Percentiles rank a stretch among this genome's conserved stretches.
Conservation (phyloP, 2,797 vertebrate genomes). For the Florisuga fusca region DNA sequence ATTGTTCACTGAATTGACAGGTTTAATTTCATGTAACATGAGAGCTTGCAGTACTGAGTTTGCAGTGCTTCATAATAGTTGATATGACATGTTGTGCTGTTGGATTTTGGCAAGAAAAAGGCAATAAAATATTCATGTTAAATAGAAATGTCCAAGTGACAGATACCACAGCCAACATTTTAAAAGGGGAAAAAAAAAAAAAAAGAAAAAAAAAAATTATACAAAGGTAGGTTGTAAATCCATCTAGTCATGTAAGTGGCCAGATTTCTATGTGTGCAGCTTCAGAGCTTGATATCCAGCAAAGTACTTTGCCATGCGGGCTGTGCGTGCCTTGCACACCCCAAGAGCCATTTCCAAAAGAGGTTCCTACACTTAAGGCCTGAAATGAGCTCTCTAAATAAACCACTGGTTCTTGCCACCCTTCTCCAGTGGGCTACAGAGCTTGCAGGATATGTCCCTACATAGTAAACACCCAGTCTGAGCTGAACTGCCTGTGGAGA, state of each 20-base stretch:
- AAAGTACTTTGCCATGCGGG: accelerated
- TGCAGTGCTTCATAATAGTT: conserved; percentile 28
- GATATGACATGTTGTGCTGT: background rate
- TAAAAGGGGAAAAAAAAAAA: background rate
- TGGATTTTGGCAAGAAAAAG: conserved; percentile 14
- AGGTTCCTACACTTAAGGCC: background rate
- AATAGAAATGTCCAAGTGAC: background rate
- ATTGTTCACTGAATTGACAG: conserved; percentile 18
- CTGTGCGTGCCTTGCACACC: background rate
- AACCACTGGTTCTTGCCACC: background rate
- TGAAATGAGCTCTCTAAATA: background rate
- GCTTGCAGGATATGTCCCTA: background rate
- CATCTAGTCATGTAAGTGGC: background rate
- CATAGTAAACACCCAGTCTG: background rate
- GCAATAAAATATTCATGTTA: conserved; percentile 24
- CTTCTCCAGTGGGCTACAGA: background rate
- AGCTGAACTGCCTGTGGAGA: background rate
- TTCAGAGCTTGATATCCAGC: background rate
- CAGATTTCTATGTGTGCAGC: background rate
- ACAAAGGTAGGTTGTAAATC: conserved; percentile 32
- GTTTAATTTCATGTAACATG: conserved; percentile 54
- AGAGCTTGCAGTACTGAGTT: conserved; percentile 9
- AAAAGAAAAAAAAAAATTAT: background rate
- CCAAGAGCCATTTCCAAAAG: background rate
- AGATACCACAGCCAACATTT: background rate